phyloP scores from a whole-genome alignment of 2,888 invertebrate genomes.

The Odiellus spinosus region DNA sequence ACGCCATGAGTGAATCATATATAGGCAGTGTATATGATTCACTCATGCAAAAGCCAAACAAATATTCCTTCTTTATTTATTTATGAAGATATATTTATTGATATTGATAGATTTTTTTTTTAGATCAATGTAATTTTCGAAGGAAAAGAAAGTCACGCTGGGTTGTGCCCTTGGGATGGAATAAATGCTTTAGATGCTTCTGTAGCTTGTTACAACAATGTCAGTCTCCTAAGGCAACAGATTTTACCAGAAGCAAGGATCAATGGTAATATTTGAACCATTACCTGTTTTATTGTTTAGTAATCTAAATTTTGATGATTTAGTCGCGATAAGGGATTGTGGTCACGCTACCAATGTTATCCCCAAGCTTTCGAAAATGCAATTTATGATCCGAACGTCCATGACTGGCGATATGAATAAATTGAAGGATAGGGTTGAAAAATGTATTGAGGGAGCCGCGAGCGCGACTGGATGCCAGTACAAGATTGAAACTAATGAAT shows the following conservation, averaged over 20 bases:
- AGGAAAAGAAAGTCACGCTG: slow-evolving; percentile 22
- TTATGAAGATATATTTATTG: too few species aligned
- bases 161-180: slow-evolving; percentile 26
- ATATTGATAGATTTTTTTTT: not conserved
- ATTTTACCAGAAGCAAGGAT: slow-evolving; percentile 28
- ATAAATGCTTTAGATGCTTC: slow-evolving; percentile 31
- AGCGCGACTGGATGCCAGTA: slow-evolving; percentile 12
- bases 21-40: too few species aligned
- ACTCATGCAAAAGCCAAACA: too few species aligned
- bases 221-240: slow-evolving; percentile 28
- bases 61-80: too few species aligned
- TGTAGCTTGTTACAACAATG: slow-evolving; percentile 27
- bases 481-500: slow-evolving; percentile 1
- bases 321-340: slow-evolving; percentile 17
- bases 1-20: too few species aligned
- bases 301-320: not conserved
- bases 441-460: slow-evolving; percentile 26
- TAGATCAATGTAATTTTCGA: slow-evolving; percentile 10
- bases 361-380: slow-evolving; percentile 22
- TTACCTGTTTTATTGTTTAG: not conserved
- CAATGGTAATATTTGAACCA: slow-evolving; percentile 29
- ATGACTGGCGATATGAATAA: slow-evolving; percentile 21
- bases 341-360: slow-evolving; percentile 17
- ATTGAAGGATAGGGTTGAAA: slow-evolving; percentile 20
- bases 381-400: slow-evolving; percentile 23